Conservation (phyloP, 2,797 vertebrate genomes). For the Spinibarbus caldwelli region DNA sequence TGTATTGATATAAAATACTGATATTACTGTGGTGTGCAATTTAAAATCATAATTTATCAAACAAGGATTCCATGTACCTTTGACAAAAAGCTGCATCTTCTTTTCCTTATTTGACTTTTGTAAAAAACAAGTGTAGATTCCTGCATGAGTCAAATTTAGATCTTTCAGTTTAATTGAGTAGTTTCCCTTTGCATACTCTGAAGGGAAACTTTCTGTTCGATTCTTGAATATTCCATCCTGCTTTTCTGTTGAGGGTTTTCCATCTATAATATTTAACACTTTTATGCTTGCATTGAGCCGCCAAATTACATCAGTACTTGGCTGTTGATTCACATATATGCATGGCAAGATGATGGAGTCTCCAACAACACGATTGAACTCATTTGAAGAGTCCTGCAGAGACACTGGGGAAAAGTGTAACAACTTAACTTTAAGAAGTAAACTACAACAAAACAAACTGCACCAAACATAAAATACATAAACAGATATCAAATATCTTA, state of each 20-base stretch:
- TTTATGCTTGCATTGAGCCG: rapidly evolving
- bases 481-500: not conserved
- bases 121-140: not conserved
- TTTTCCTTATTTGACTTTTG: rapidly evolving
- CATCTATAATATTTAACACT: not conserved
- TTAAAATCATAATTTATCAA: not conserved
- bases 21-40: not conserved
- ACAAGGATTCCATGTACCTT: not conserved
- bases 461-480: not conserved
- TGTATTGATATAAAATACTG: not conserved
- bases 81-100: not conserved
- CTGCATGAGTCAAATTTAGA: not conserved
- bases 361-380: not conserved
- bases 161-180: not conserved
- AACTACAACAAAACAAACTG: not conserved
- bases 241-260: rapidly evolving
- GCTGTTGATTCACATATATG: not conserved
- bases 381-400: not conserved
- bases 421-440: not conserved
- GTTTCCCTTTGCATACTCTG: not conserved
- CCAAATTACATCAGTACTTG: not conserved
- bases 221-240: not conserved
- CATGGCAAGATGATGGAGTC: not conserved
- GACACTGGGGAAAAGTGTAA: not conserved
- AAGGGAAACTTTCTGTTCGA: not conserved